Evolutionary conservation across 23 tunicate species (phyloP).

Genomic region (Trididemnum nubilum): DNA sequence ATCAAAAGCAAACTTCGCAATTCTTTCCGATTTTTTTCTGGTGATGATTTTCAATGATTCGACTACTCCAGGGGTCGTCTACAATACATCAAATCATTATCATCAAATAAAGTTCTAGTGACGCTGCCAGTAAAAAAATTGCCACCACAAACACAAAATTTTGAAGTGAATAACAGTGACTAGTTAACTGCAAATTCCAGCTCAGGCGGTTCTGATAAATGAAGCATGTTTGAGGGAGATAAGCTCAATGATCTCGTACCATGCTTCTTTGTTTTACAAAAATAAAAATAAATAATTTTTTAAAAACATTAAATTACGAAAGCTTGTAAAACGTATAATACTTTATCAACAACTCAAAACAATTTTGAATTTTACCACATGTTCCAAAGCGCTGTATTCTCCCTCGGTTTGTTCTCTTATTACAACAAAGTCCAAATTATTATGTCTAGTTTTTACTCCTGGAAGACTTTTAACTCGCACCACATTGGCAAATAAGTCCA

Average conservation of each 20-base stretch:
- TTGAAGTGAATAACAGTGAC: too few species aligned
- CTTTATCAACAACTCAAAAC: too few species aligned
- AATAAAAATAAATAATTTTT: too few species aligned
- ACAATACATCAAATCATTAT: not conserved
- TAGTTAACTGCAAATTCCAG: not conserved
- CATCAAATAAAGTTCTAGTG: too few species aligned
- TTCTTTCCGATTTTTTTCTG: slow-evolving; percentile 78
- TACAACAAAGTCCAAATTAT: slow-evolving; percentile 75
- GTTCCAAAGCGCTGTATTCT: slow-evolving; percentile 91
- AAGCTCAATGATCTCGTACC: too few species aligned
- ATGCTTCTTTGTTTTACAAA: too few species aligned
- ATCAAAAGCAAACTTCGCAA: slow-evolving; percentile 94
- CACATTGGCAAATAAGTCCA: slow-evolving; percentile 92
- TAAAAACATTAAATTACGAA: too few species aligned
- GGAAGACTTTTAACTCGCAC: slow-evolving; percentile 85
- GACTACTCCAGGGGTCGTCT: slow-evolving; percentile 93
- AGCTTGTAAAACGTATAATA: too few species aligned
- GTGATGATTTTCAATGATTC: slow-evolving; percentile 95
- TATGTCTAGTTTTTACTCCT: slow-evolving; percentile 56
- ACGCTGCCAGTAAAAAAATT: too few species aligned
- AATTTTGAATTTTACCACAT: slow-evolving; percentile 42
- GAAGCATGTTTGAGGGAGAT: too few species aligned
- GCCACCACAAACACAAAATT: too few species aligned
- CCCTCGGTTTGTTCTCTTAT: slow-evolving; percentile 99
- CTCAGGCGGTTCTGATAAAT: not conserved